Evolutionary conservation across 2,113 vertebrate species (phyloP).

Genomic region (Oreotragus oreotragus): DNA sequence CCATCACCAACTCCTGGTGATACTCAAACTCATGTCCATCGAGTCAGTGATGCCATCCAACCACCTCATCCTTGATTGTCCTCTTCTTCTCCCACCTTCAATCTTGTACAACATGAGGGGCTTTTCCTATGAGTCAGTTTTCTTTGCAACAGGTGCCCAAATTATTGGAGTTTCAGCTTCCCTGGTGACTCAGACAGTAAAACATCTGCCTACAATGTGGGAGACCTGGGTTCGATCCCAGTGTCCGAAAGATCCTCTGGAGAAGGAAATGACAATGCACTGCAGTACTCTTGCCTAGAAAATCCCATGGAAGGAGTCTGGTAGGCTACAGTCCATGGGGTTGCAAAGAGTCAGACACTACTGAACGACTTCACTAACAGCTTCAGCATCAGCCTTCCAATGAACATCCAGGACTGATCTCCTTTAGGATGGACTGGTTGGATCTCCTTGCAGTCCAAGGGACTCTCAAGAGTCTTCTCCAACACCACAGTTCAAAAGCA

Average conservation of each 20-base stretch:
- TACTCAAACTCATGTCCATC: not conserved
- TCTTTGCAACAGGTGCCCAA: not conserved
- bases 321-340: no score
- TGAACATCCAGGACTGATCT: no score
- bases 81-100: not conserved
- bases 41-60: not conserved
- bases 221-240: not conserved
- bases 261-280: not conserved
- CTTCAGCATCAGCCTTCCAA: no score
- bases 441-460: no score
- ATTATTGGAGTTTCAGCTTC: not conserved
- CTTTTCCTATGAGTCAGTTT: not conserved
- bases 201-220: not conserved
- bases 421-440: no score
- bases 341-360: no score
- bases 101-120: not conserved
- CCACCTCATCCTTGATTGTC: not conserved
- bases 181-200: not conserved
- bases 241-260: not conserved
- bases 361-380: not conserved
- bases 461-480: no score
- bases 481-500: no score
- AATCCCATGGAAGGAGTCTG: not conserved
- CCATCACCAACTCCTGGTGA: not conserved
- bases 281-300: not conserved